These are phyloP conservation scores for Ophonus ardosiacus DNA, from an alignment of 2,888 invertebrate genomes.

Conservation along the genomic window DNA sequence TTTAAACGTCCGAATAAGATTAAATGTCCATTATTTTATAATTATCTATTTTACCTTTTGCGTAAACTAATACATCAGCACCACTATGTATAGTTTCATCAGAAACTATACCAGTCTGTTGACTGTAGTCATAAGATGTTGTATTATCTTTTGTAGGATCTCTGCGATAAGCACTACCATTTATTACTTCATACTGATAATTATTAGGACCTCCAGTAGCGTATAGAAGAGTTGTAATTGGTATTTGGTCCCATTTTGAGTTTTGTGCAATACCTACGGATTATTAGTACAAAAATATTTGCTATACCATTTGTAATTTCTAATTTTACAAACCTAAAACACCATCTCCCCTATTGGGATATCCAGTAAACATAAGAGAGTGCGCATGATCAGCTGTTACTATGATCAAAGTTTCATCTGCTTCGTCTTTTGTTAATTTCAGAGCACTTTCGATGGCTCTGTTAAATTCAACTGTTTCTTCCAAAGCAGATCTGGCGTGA, in stretches of 20 bases:
- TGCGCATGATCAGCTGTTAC: constrained; percentile 93
- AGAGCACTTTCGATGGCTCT: constrained; percentile 85
- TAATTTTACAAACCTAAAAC: constrained; percentile 80
- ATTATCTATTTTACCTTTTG: constrained; percentile 78
- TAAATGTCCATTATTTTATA: not conserved
- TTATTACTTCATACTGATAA: constrained; percentile 77
- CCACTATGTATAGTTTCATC: constrained; percentile 90
- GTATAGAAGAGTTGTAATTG: constrained; percentile 89
- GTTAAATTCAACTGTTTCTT: constrained; percentile 88
- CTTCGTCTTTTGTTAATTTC: constrained; percentile 75
- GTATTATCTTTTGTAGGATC: constrained; percentile 82
- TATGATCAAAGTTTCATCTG: constrained; percentile 86
- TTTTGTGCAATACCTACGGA: constrained; percentile 79
- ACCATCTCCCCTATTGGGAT: constrained; percentile 82
- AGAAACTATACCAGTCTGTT: constrained; percentile 84
- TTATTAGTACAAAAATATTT: not conserved
- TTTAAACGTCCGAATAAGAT: not conserved
- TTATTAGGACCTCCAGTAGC: constrained; percentile 86
- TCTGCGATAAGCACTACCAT: constrained; percentile 76
- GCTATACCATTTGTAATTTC: not conserved
- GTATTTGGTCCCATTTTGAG: constrained; percentile 81
- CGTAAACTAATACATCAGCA: constrained; percentile 91
- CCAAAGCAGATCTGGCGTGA: constrained; percentile 85
- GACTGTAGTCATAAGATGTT: constrained; percentile 82
- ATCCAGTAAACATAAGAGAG: constrained; percentile 87